Base-by-base conservation (phyloP, 2,113 vertebrate species). In the Entomyzon cyanotis region DNA sequence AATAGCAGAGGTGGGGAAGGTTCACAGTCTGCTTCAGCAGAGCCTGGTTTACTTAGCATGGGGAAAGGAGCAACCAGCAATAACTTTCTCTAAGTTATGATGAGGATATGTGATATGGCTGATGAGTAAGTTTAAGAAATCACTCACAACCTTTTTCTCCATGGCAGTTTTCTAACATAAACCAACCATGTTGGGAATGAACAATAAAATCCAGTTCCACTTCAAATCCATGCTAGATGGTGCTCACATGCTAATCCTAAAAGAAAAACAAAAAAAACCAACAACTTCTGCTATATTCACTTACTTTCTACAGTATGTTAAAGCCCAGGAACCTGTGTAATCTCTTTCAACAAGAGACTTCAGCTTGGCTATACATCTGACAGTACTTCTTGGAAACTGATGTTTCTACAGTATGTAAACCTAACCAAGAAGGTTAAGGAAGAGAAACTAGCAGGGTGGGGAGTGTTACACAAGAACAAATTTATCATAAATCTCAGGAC, bases 381-480 rank as follows among this genome's bases (percentile, higher is more conserved):
- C 46, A 71, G 6, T 58, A 65, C 31, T 87, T 76, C 59, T 50
- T 42, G 62, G 33, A 80, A 47, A 33, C 30, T 47, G 39, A 37
- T 37, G 30, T 56, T 68, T 68, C 31, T 67, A n/a, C 25, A 64
- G 28, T 18, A 52, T 37, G 52, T 28, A 59, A 84, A 10, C 6
- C 44, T 58, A 77, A 79, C 2, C 1, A 87, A 87, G 21, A n/a
- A 39, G 5, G 62, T 28, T 91, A 87, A 20, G 6, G 82, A 95
- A 96, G 67, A 94, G 84, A 94, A 91, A 94, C 90, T 53, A 67
- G 53, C 4, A 41, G 65, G 62, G 87, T 71, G 70, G 56, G 7
- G 69, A 75, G 8, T 11, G 49, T 81, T 81, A 94, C 68, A 89
- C 62, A 94, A 84, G 84, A 78, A 84, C 7, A 84, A 76, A 28